Evolutionary conservation across 2,888 invertebrate genomes (phyloP).

Genomic region (Polia nebulosa): DNA sequence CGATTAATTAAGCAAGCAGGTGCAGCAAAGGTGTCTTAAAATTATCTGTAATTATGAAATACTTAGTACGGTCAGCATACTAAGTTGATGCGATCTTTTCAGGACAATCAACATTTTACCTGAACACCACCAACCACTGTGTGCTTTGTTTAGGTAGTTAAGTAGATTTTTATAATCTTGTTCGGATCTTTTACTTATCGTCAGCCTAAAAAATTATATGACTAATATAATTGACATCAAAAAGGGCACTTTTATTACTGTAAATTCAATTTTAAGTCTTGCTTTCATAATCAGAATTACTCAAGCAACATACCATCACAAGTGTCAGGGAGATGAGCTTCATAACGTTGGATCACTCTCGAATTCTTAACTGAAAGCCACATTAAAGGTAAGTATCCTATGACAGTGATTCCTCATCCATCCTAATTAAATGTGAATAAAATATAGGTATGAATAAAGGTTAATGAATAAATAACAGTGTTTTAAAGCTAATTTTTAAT

Average conservation of each 20-base stretch:
- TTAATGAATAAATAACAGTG: not conserved
- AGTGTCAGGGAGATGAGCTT: no score
- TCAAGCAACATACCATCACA: not conserved
- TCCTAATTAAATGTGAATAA: not conserved
- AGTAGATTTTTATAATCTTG: not conserved
- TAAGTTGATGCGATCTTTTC: not conserved
- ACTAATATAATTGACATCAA: not conserved
- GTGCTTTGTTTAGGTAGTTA: not conserved
- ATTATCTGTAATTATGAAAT: slow-evolving; percentile 36
- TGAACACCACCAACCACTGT: not conserved
- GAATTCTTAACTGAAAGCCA: no score
- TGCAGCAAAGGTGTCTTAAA: slow-evolving; percentile 68
- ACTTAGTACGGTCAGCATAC: slow-evolving; percentile 24
- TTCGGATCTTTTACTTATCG: not conserved
- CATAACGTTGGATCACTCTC: no score
- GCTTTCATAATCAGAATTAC: no score
- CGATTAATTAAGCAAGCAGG: slow-evolving; percentile 79
- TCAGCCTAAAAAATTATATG: not conserved
- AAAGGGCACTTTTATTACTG: slow-evolving; percentile 1
- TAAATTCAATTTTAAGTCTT: no score
- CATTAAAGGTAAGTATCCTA: no score
- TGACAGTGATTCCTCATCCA: no score
- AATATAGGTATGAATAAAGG: not conserved
- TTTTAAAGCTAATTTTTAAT: not conserved
- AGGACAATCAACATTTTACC: slow-evolving; percentile 1